A percentile compares a stretch with the other conserved stretches of the same genome.
phyloP scores from a whole-genome alignment of 2,888 invertebrate genomes.

The Axea sp. region DNA sequence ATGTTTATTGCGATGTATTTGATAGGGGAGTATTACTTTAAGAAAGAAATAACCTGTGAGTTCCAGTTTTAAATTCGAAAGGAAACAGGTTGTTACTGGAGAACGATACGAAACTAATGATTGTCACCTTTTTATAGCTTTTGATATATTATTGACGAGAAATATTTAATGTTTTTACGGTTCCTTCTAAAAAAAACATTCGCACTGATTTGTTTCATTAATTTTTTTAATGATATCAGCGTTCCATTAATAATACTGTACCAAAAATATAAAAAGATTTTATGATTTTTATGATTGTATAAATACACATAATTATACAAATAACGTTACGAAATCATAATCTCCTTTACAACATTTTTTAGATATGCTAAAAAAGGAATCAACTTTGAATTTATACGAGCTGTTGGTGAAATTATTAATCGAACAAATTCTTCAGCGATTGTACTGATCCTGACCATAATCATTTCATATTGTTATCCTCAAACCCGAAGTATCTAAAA shows the following conservation, averaged over 20 bases:
- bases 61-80: constrained; percentile 52
- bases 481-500: constrained; percentile 43
- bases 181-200: not conserved
- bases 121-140: constrained; percentile 46
- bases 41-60: constrained; percentile 25
- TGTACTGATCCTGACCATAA: too few relatives aligned
- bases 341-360: too few relatives aligned
- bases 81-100: constrained; percentile 50
- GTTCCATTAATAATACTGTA: too few relatives aligned
- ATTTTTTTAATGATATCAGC: constrained; percentile 15
- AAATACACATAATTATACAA: too few relatives aligned
- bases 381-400: too few relatives aligned
- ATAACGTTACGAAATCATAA: too few relatives aligned
- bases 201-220: not conserved
- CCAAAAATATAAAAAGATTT: too few relatives aligned
- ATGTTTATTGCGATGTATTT: constrained; percentile 48
- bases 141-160: constrained; percentile 40
- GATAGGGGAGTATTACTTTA: constrained; percentile 25
- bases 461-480: too few relatives aligned
- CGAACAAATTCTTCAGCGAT: too few relatives aligned
- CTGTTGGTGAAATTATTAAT: too few relatives aligned
- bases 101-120: constrained; percentile 40
- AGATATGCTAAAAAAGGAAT: too few relatives aligned
- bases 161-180: constrained; percentile 5
- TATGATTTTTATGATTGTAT: too few relatives aligned